Conservation (phyloP, 2,113 vertebrate species). For the Anhinga anhinga region DNA sequence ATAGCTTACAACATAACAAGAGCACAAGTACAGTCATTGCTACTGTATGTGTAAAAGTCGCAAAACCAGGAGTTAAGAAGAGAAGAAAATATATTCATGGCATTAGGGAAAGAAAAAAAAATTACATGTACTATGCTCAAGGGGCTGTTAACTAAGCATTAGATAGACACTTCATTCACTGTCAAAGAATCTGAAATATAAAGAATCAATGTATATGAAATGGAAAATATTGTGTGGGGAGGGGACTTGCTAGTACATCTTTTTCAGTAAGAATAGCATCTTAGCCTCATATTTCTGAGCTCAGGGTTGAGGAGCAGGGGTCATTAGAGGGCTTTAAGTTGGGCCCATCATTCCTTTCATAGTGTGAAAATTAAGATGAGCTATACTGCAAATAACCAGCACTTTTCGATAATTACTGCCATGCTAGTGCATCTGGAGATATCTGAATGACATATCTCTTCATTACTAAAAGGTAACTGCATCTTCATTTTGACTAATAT, state of each 20-base stretch:
- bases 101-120: background rate
- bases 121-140: background rate
- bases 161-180: background rate
- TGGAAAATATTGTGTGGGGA: background rate
- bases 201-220: background rate
- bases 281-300: background rate
- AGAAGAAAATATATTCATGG: background rate
- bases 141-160: background rate
- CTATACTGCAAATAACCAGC: background rate
- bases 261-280: background rate
- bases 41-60: accelerated
- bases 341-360: background rate
- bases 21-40: background rate
- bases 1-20: background rate
- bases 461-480: background rate
- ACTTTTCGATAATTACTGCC: background rate
- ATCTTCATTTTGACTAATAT: background rate
- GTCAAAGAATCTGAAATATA: background rate
- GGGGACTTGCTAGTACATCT: background rate
- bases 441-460: background rate
- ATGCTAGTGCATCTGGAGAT: background rate
- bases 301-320: background rate
- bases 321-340: background rate
- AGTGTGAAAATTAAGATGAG: background rate
- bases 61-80: background rate